phyloP scores from a whole-genome alignment of 1,140 invertebrate genomes.

The Aphis gossypii region DNA sequence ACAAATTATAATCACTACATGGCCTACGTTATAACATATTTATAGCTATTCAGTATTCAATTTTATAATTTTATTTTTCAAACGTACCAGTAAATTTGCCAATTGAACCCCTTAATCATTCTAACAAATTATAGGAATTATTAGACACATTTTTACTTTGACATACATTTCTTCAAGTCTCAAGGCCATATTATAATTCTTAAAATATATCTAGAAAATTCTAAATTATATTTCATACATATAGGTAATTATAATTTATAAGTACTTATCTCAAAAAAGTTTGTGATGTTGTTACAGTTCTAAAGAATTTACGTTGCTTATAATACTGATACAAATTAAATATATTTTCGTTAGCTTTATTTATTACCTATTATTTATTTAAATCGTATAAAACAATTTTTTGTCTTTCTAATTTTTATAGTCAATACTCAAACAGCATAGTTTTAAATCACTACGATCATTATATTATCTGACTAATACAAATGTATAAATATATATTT shows the following conservation, averaged over 20 bases:
- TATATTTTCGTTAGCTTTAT: not conserved
- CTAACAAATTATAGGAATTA: not conserved
- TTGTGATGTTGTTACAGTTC: not conserved
- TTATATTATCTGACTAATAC: not conserved
- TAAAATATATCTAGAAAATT: not conserved
- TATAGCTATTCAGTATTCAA: not conserved
- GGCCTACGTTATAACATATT: not conserved
- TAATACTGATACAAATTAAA: not conserved
- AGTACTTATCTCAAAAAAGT: too few species aligned
- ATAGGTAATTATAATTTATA: too few species aligned
- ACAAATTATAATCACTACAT: not conserved
- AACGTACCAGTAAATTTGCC: not conserved
- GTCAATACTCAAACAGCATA: not conserved
- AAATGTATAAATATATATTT: too few species aligned
- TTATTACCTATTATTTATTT: too few species aligned
- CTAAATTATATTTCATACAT: not conserved
- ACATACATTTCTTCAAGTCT: not conserved
- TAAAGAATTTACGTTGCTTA: not conserved
- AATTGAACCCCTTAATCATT: not conserved
- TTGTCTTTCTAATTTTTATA: too few species aligned
- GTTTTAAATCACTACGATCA: not conserved
- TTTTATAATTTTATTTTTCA: not conserved
- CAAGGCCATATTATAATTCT: not conserved
- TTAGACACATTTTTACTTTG: not conserved
- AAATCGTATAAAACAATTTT: not conserved